Base-by-base conservation (phyloP, 2,113 vertebrate genomes). In the Albula goreensis region DNA sequence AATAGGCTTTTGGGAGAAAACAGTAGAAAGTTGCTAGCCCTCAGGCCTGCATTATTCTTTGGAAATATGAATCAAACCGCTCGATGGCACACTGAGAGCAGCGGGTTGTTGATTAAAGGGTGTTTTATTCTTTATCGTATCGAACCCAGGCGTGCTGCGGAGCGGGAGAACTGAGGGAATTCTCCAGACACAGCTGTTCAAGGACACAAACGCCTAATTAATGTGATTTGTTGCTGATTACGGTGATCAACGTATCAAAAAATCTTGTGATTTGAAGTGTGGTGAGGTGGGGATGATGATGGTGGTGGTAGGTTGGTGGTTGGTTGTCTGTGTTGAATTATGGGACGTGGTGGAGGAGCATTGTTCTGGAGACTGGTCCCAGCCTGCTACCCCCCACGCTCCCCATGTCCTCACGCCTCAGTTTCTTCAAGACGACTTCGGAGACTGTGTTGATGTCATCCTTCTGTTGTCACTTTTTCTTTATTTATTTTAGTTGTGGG, bases 211-310 rank as follows among this genome's bases (percentile, higher is more conserved):
- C 93, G 92, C 94, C 95, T 97, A 96, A 97, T 96, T 96, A 96
- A 95, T 95, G 96, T 96, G 94, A 95, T 96, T 96, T 95, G 96
- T 96, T 96, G 96, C 96, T 97, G 96, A 97, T 96, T 96, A 94
- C 94, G 92, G 74, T 57, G 66, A 82, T 86, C 85, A 57, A 81
- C 70, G 96, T 70, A 94, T 95, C 95, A 95, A 94, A 95, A 81
- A 53, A 81, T 52, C 94, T 94, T 95, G 95, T 96, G 94, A 92
- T 96, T 95, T 93, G 89, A 93, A 93, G 91, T 81, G 57, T 79
- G 50, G 84, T 57, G 84, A 80, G 82, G 78, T 82, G 89, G 86
- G 70, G 2, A 78, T 83, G 89, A 60, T 9, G 1, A 86, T 52
- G 63, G 25, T 12, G 31, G 48, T 53, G 50, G 31, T 12, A 19